A percentile compares a stretch with the other conserved stretches of the same genome.
Evolutionary conservation across 2,113 vertebrate species (phyloP).

Genomic region (Myrmecophaga tridactyla): DNA sequence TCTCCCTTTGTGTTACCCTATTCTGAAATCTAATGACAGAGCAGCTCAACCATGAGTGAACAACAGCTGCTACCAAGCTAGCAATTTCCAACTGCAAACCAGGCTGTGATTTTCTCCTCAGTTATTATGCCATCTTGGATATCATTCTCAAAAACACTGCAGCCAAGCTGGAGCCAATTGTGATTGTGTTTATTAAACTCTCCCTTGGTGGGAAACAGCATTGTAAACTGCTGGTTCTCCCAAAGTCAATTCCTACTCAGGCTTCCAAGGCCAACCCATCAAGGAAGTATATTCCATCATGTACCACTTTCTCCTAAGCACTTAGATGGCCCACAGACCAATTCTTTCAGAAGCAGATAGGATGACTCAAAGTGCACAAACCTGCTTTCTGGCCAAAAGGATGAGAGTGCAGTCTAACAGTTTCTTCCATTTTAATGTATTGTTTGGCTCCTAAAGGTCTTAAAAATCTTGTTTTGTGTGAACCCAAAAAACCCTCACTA

Average conservation of each 20-base stretch:
- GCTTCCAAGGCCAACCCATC: slow-evolving; percentile 15
- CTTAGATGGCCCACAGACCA: slow-evolving; percentile 24
- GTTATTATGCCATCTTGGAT: slow-evolving; percentile 74
- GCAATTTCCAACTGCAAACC: slow-evolving; percentile 73
- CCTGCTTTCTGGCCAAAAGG: slow-evolving; percentile 14
- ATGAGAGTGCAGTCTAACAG: neutral
- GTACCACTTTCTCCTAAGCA: slow-evolving; percentile 19
- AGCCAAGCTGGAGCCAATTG: slow-evolving; percentile 66
- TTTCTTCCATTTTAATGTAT: slow-evolving; percentile 9
- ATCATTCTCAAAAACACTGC: slow-evolving; percentile 68
- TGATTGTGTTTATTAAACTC: slow-evolving; percentile 78
- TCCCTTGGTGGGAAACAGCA: slow-evolving; percentile 69
- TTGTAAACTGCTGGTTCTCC: slow-evolving; percentile 47
- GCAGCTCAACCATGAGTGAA: slow-evolving; percentile 70
- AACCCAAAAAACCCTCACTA: slow-evolving; percentile 4
- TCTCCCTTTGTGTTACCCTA: slow-evolving; percentile 56
- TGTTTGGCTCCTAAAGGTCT: slow-evolving; percentile 2
- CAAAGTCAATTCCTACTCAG: slow-evolving; percentile 43
- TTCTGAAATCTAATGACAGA: slow-evolving; percentile 69
- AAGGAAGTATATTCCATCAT: neutral
- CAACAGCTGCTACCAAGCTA: slow-evolving; percentile 73
- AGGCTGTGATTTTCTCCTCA: slow-evolving; percentile 74
- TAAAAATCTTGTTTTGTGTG: slow-evolving; percentile 28
- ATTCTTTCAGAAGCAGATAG: slow-evolving; percentile 28
- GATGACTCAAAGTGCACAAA: slow-evolving; percentile 28